Percentiles rank a stretch among this genome's conserved stretches.
phyloP scores from a whole-genome alignment of 2,888 invertebrate genomes.

The Pedicia rivosa region DNA sequence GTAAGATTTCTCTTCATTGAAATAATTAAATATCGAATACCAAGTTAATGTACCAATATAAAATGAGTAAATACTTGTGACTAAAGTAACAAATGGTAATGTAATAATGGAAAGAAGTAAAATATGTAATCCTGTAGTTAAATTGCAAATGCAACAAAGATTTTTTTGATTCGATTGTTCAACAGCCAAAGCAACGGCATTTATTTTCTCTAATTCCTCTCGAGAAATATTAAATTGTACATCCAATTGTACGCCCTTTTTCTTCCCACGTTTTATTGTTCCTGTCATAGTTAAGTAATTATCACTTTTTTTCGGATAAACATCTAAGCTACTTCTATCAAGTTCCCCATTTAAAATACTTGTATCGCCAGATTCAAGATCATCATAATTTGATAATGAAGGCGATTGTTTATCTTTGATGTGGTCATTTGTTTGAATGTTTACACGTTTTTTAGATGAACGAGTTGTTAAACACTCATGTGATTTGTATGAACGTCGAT shows the following conservation, averaged over 20 bases:
- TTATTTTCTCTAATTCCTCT: constrained; percentile 51
- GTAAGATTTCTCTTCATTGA: constrained; percentile 48
- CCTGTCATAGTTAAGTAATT: constrained; percentile 53
- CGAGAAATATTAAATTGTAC: constrained; percentile 55
- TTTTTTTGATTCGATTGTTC: constrained; percentile 40
- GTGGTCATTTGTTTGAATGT: constrained; percentile 44
- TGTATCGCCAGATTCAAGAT: constrained; percentile 28
- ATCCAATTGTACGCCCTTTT: constrained; percentile 55
- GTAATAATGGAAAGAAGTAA: constrained; percentile 45
- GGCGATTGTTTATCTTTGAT: constrained; percentile 23
- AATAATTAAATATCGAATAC: constrained; percentile 57
- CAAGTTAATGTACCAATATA: constrained; percentile 60
- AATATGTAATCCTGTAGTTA: constrained; percentile 46
- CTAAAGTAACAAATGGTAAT: constrained; percentile 45
- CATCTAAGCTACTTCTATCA: constrained; percentile 33
- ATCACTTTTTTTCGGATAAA: constrained; percentile 36
- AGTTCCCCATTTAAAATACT: constrained; percentile 24
- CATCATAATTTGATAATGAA: constrained; percentile 23
- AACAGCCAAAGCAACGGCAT: constrained; percentile 38
- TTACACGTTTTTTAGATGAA: constrained; percentile 41
- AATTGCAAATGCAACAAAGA: constrained; percentile 36
- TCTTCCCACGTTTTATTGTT: constrained; percentile 53
- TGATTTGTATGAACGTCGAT: constrained; percentile 27
- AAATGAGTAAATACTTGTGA: constrained; percentile 51
- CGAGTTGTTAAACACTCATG: constrained; percentile 30